phyloP scores from a whole-genome alignment of 2,113 vertebrate genomes.

The Triplophysa rosa region DNA sequence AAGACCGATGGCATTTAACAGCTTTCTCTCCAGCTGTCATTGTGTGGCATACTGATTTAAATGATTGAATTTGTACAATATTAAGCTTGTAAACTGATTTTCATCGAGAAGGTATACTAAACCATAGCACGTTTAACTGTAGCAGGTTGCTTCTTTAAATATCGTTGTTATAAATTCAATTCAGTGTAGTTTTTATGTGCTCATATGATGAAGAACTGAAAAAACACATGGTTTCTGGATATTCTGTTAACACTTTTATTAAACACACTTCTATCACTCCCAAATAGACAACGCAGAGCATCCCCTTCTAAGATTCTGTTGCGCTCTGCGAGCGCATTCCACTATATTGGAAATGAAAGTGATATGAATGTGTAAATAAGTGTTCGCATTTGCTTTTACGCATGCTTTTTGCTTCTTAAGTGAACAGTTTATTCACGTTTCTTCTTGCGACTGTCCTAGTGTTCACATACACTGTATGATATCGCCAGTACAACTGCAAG shows the following conservation, averaged over 20 bases:
- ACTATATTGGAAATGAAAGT: neutral
- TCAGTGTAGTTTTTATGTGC: neutral
- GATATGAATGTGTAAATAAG: neutral
- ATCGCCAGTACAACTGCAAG: neutral
- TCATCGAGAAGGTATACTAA: neutral
- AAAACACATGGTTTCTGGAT: neutral
- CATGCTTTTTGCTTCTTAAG: neutral
- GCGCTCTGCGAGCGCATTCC: neutral
- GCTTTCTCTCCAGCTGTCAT: slow-evolving; percentile 6
- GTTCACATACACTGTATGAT: neutral
- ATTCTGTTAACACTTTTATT: neutral
- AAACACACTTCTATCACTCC: neutral
- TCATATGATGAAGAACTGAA: neutral
- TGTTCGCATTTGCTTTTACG: neutral
- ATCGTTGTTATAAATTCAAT: neutral
- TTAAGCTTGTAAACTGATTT: neutral
- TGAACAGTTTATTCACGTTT: neutral
- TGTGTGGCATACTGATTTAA: neutral
- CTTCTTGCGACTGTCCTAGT: neutral
- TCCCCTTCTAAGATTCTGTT: neutral
- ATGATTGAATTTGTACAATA: neutral
- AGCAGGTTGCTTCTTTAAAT: neutral
- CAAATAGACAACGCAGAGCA: neutral
- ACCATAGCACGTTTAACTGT: neutral
- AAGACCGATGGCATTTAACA: neutral